These are phyloP conservation scores for Thysanoteuthis rhombus DNA, from an alignment of 2,888 invertebrate species.

Conservation along the genomic window DNA sequence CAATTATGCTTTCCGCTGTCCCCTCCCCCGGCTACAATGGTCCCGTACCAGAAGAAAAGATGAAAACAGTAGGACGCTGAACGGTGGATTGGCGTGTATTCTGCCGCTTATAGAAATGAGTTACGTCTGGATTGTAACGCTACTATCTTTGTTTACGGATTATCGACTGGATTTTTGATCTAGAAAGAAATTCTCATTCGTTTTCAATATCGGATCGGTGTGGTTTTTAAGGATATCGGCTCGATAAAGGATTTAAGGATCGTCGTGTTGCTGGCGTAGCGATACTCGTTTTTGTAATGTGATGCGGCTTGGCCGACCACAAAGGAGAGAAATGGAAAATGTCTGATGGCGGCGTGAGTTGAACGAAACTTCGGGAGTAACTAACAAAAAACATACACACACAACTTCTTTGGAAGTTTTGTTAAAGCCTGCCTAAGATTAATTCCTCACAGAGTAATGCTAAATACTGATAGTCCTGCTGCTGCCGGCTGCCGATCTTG, in stretches of 20 bases:
- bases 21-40: conserved; percentile 13
- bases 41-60: conserved; percentile 21
- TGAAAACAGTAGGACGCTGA: conserved; percentile 22
- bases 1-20: not conserved
- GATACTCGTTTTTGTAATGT: not conserved
- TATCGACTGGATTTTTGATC: not conserved
- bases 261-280: not conserved
- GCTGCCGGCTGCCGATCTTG: conserved; percentile 26
- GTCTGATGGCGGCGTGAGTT: conserved; percentile 26
- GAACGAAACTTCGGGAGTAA: conserved; percentile 1
- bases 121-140: not conserved
- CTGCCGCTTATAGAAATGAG: conserved; percentile 25
- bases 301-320: conserved; percentile 19
- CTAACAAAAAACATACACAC: not conserved
- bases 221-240: not conserved
- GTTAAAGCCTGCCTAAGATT: not conserved
- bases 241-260: too few species aligned
- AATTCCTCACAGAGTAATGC: conserved; percentile 23
- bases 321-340: conserved; percentile 22
- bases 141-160: not conserved
- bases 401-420: conserved; percentile 19
- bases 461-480: conserved; percentile 27
- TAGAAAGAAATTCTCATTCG: not conserved
- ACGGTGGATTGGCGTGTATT: conserved; percentile 15
- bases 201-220: not conserved